Evolutionary conservation across 1,140 invertebrate genomes (phyloP), one percentile per base, ranked within the genome.

Genomic region (Ptiloglossa arizonensis): DNA sequence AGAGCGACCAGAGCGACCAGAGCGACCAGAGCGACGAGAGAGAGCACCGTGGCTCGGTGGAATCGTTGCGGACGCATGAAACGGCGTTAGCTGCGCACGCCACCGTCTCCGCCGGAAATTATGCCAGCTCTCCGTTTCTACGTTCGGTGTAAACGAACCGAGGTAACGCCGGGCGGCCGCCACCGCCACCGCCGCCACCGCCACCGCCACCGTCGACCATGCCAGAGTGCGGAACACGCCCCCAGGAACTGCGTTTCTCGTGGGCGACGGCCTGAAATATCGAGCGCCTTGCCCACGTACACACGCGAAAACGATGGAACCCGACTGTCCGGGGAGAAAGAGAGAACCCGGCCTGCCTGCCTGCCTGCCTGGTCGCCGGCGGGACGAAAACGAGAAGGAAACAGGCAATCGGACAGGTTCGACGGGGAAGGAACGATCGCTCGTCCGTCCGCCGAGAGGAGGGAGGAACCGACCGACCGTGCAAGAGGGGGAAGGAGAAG

Each of bases 221-320:
- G 71, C 68, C 70, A 70, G n/a, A n/a, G 64, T 63, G 82, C 71
- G 83, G 82, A 85, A 86, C 83, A 86, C 83, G 83, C 83, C 84
- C 83, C 83, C 84, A 85, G 83, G 83, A 86, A 79, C 84, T 79
- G 84, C 81, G 81, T 81, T 86, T 83, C 84, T 83, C 76, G 84
- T 83, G 79, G 81, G 81, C 85, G 83, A 87, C 83, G 78, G 85
- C 78, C 83, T 87, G 83, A 87, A 87, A 87, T 87, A 87, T 87
- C 85, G 86, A 87, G 86, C 86, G 86, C 86, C 81, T 86, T 85
- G 83, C 72, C 83, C 73, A 81, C 81, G 80, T 80, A 86, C 79
- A 75, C 79, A 82, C 83, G 76, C 79, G 80, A 81, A 85, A 83
- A 85, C 83, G 83, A 83, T 87, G 86, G 79, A 86, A 87, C 81